These are phyloP conservation scores for Pocillopora damicornis DNA, from an alignment of 64 coral and sea anemone genomes.

Conservation along the genomic window DNA sequence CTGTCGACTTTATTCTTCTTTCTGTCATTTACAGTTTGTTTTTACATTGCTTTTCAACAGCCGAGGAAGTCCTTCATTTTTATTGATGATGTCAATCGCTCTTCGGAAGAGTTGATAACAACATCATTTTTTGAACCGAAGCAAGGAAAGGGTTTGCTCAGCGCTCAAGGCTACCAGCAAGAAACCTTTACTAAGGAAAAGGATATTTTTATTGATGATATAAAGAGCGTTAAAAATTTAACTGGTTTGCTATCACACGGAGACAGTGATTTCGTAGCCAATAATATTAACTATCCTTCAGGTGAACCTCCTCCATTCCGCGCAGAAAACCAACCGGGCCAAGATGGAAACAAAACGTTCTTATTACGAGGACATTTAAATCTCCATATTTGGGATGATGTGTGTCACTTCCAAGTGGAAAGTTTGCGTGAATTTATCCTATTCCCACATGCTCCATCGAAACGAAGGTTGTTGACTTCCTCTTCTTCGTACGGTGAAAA, in stretches of 20 bases:
- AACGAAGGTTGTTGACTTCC: conserved; percentile 18
- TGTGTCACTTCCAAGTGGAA: conserved; percentile 52
- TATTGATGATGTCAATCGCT: background rate
- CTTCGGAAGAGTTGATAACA: background rate
- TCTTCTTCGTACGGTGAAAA: conserved; percentile 17
- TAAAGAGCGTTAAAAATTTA: background rate
- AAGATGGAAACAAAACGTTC: background rate
- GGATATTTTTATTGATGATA: background rate
- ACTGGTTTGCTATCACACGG: too few species aligned
- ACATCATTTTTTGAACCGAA: background rate
- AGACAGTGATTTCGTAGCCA: background rate
- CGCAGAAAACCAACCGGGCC: background rate
- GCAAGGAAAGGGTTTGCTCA: too few species aligned
- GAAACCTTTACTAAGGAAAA: background rate
- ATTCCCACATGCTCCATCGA: conserved; percentile 63
- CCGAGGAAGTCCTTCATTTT: background rate
- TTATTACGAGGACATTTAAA: conserved; percentile 32
- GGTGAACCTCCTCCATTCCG: background rate
- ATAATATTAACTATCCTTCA: background rate
- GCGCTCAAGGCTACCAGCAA: background rate
- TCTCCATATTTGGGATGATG: conserved; percentile 66
- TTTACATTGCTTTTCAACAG: background rate
- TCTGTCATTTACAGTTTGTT: background rate
- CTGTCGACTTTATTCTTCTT: background rate
- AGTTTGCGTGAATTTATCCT: conserved; percentile 71